Conservation (phyloP, 2,797 vertebrate genomes). For the Bufotes viridis region DNA sequence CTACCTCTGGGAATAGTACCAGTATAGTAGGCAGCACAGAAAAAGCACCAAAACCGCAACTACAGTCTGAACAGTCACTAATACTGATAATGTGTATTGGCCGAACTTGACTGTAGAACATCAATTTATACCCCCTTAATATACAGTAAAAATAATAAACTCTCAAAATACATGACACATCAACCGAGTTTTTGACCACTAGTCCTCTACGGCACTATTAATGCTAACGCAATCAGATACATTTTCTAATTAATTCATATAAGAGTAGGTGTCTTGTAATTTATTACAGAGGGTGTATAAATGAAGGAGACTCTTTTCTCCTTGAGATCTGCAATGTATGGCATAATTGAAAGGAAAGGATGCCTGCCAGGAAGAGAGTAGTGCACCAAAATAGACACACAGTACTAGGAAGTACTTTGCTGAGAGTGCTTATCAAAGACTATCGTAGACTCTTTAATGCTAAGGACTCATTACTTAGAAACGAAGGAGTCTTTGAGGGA, state of each 20-base stretch:
- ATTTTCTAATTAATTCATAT: neutral
- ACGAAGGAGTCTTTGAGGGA: conserved; percentile 36
- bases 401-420: conserved; percentile 33
- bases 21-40: no score
- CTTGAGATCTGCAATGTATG: conserved; percentile 47
- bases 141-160: neutral
- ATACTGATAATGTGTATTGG: no score
- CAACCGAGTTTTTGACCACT: neutral
- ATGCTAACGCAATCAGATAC: neutral
- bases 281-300: conserved; percentile 7
- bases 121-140: neutral
- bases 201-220: neutral
- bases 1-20: no score
- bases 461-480: conserved; percentile 34
- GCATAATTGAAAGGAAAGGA: conserved; percentile 28
- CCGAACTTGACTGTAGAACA: no score
- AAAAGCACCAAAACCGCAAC: no score
- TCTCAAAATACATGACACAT: neutral
- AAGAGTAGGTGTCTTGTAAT: conserved; percentile 6
- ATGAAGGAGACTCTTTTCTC: conserved; percentile 7
- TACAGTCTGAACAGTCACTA: no score
- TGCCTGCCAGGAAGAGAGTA: conserved; percentile 25
- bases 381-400: conserved; percentile 40
- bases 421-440: conserved; percentile 49
- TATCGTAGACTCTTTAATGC: conserved; percentile 42